These are phyloP conservation scores for Vulpes vulpes DNA, from an alignment of 2,113 vertebrate species.

Conservation along the genomic window DNA sequence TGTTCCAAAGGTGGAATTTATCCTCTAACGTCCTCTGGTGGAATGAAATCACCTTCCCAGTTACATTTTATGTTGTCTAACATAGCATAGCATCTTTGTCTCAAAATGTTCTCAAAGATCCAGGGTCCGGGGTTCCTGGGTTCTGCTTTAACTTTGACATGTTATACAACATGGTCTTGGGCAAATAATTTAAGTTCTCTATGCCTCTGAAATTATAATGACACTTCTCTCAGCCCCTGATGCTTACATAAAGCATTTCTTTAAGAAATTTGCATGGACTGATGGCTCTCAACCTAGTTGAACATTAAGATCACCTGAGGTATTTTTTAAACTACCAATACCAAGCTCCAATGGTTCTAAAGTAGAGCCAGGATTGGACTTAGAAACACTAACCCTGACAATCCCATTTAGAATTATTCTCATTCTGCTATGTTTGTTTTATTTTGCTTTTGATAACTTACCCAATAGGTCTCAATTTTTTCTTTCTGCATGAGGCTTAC, in stretches of 20 bases:
- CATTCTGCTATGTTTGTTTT: neutral
- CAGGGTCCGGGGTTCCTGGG: neutral
- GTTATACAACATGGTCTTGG: neutral
- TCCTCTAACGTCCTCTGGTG: neutral
- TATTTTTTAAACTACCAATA: neutral
- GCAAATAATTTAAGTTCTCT: neutral
- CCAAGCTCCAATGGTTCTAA: neutral
- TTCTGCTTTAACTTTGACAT: neutral
- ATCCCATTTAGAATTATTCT: neutral
- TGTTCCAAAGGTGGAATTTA: slow-evolving; percentile 31
- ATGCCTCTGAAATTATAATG: neutral
- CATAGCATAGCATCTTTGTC: neutral
- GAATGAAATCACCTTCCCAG: neutral
- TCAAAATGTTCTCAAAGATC: neutral
- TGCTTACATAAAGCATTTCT: neutral
- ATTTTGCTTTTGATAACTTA: neutral
- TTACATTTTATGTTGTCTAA: neutral
- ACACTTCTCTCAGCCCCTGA: neutral
- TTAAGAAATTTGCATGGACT: neutral
- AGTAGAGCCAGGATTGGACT: neutral
- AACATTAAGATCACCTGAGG: neutral
- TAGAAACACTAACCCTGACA: neutral
- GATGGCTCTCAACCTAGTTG: neutral
- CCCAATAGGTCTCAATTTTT: neutral
- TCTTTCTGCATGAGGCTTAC: neutral